Conservation (phyloP, 2,113 vertebrate species). For the Axis porcinus region DNA sequence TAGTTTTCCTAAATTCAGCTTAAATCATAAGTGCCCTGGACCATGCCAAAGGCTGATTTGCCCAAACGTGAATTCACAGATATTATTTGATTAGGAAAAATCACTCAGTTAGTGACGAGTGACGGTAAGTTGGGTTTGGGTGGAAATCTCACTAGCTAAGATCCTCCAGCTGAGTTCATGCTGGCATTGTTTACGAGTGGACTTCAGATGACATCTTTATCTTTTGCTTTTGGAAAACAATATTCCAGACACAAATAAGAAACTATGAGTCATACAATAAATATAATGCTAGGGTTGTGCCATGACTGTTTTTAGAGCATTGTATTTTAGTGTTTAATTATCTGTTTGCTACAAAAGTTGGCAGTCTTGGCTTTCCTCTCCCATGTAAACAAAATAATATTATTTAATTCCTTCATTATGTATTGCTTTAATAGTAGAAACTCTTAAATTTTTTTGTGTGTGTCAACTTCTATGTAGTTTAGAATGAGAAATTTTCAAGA, state of each 20-base stretch:
- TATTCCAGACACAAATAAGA: conserved; percentile 61
- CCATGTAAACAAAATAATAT: conserved; percentile 65
- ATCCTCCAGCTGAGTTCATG: background rate
- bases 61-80: background rate
- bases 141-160: background rate
- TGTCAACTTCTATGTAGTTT: conserved; percentile 10
- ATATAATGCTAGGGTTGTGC: conserved; percentile 57
- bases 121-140: background rate
- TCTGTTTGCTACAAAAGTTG: conserved; percentile 64
- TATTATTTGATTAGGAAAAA: background rate
- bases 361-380: conserved; percentile 27
- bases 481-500: background rate
- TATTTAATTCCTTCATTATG: conserved; percentile 40
- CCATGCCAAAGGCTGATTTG: background rate
- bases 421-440: conserved; percentile 37
- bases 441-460: background rate
- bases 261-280: conserved; percentile 63
- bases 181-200: background rate
- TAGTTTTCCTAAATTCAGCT: background rate
- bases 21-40: background rate
- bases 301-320: conserved; percentile 12
- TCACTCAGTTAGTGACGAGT: background rate
- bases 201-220: conserved; percentile 48
- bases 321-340: conserved; percentile 66
- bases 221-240: conserved; percentile 58